Percentiles rank a stretch among this genome's conserved stretches.
These are phyloP conservation scores for Pteronura brasiliensis DNA, from an alignment of 2,113 vertebrate species.

Conservation along the genomic window DNA sequence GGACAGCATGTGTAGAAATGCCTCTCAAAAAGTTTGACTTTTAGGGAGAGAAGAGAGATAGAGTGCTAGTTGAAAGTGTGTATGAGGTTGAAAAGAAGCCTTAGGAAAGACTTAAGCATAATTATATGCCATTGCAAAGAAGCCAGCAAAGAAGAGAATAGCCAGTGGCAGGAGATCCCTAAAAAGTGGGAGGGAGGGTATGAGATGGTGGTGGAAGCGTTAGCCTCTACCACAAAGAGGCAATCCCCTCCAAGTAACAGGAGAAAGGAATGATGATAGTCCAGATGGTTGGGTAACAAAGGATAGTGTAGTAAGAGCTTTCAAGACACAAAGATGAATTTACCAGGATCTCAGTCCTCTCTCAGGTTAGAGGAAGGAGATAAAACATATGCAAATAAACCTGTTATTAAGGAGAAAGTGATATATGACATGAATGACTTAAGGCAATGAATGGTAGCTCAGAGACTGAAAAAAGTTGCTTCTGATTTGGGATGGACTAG, in stretches of 20 bases:
- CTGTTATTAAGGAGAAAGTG: not conserved
- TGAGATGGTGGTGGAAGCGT: accelerated
- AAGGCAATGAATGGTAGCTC: not conserved
- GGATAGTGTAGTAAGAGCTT: not conserved
- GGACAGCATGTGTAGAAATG: not conserved
- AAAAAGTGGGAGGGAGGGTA: too few species aligned
- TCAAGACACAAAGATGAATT: not conserved
- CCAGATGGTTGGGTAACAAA: accelerated
- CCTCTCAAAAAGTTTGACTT: not conserved
- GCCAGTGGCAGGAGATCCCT: not conserved
- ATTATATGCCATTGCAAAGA: not conserved
- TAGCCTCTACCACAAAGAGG: not conserved
- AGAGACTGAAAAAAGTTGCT: not conserved
- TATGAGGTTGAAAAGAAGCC: not conserved
- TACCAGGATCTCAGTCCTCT: not conserved
- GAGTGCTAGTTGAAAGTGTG: not conserved
- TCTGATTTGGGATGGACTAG: not conserved
- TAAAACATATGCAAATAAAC: not conserved
- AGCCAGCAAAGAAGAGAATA: not conserved
- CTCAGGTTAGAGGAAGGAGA: too few species aligned
- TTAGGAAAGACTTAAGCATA: not conserved
- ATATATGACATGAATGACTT: not conserved
- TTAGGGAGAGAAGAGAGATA: not conserved
- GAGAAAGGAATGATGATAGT: accelerated
- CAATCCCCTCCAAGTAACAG: not conserved